Base-by-base conservation (phyloP, 1,140 invertebrate genomes). In the Drosophila novamexicana region DNA sequence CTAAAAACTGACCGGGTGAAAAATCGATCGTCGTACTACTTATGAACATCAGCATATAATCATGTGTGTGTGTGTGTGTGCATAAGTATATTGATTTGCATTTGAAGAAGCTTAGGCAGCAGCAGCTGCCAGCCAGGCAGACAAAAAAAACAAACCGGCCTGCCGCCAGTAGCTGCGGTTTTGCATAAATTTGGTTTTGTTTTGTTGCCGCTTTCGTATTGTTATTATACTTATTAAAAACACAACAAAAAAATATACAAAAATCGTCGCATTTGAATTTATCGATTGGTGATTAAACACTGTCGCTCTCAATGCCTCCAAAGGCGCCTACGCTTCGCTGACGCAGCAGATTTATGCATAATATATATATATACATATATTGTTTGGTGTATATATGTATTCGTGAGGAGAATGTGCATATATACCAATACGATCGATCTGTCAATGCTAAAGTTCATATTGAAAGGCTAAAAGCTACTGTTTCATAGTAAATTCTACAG, bases 131-230 rank as follows among this genome's bases (percentile, higher is more conserved):
- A 34, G 44, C 34, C 47, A 39, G 18, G 44, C 14, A 39, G 39
- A 47, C 1, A 45, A 16, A 56, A 29, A 47, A 10, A 56, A 71
- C 18, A 59, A 77, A 73, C 77, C 73, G 81, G 67, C 57, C 63
- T 49, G 66, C 44, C 42, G 50, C 77, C 81, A 75, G 81, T 85
- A 84, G 81, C 81, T 57, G 67, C 52, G 47, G 65, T 80, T 62
- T 74, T 62, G 79, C 72, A 84, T 84, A 85, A 81, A 85, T 81
- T 85, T 84, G 32, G 58, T 53, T 76, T 62, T 53, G 49, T 62
- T 52, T 75, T 65, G 63, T 58, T 71, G 61, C 34, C 52, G 62
- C 12, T 39, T 66, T 57, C 18, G 39, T 32, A 74, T 77, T 76
- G 71, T 74, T 68, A 66, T 52, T 22, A 34, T 39, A 67, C 65